phyloP scores from a whole-genome alignment of 2,113 vertebrate genomes.

The Xenopus tropicalis region DNA sequence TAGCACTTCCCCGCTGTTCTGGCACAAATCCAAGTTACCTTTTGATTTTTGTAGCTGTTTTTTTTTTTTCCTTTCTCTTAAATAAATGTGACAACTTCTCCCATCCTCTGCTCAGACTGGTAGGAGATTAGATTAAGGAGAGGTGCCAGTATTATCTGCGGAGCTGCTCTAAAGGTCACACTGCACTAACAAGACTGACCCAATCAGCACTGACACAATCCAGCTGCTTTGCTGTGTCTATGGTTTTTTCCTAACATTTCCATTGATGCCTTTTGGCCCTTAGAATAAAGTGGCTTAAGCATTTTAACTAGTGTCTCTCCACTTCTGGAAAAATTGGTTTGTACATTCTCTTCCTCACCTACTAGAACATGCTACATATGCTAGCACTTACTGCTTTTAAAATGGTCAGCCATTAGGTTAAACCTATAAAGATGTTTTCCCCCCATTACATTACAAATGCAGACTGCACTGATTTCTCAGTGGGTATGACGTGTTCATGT shows the following conservation, averaged over 20 bases:
- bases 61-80: slow-evolving; percentile 62
- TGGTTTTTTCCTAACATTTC: slow-evolving; percentile 38
- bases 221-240: slow-evolving; percentile 71
- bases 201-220: slow-evolving; percentile 80
- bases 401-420: no score
- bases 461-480: no score
- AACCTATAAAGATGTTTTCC: no score
- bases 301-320: slow-evolving; percentile 54
- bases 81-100: slow-evolving; percentile 76
- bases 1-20: neutral
- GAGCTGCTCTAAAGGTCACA: slow-evolving; percentile 85
- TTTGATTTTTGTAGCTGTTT: neutral
- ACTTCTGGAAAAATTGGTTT: slow-evolving; percentile 56
- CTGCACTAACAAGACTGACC: slow-evolving; percentile 90
- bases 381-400: slow-evolving; percentile 62
- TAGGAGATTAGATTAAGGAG: slow-evolving; percentile 79
- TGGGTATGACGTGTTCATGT: no score
- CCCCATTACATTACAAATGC: no score
- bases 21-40: neutral
- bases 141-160: slow-evolving; percentile 97
- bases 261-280: slow-evolving; percentile 61
- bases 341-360: slow-evolving; percentile 51
- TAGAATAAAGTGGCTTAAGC: slow-evolving; percentile 53
- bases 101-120: slow-evolving; percentile 78
- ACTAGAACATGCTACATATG: slow-evolving; percentile 45